These are phyloP conservation scores for Habrosyne pyritoides DNA, from an alignment of 2,888 invertebrate species.

Conservation along the genomic window DNA sequence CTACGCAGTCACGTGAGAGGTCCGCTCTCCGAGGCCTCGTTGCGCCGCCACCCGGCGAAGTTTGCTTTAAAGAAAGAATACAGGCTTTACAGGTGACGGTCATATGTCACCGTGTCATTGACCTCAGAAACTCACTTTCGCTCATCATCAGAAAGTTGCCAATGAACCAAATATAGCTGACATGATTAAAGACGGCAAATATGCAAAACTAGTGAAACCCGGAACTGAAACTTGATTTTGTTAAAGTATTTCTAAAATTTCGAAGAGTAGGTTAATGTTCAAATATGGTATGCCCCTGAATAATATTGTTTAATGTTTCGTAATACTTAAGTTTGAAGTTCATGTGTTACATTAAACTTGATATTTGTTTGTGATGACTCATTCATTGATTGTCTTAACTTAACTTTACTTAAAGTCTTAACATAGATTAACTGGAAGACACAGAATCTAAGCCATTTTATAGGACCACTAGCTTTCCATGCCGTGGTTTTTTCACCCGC, in stretches of 20 bases:
- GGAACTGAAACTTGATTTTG: slow-evolving; percentile 22
- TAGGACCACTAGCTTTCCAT: too few relatives aligned
- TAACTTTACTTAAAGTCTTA: too few relatives aligned
- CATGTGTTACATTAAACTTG: neutral
- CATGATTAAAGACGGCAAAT: slow-evolving; percentile 20
- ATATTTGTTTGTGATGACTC: too few relatives aligned
- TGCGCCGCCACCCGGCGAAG: too few relatives aligned
- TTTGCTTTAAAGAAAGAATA: neutral
- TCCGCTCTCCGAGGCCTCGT: too few relatives aligned
- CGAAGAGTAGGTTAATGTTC: neutral
- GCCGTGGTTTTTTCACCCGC: too few relatives aligned
- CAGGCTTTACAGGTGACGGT: slow-evolving; percentile 8
- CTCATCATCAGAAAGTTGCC: slow-evolving; percentile 39
- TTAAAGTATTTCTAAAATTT: neutral
- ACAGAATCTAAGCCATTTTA: too few relatives aligned
- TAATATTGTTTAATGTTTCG: neutral
- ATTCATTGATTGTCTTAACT: too few relatives aligned
- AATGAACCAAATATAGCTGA: slow-evolving; percentile 20
- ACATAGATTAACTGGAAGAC: too few relatives aligned
- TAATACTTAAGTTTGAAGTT: neutral
- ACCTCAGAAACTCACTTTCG: slow-evolving; percentile 31
- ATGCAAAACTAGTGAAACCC: slow-evolving; percentile 35
- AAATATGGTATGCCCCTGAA: neutral
- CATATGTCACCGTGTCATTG: slow-evolving; percentile 24
- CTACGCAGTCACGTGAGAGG: too few relatives aligned